Percentiles rank a stretch among this genome's conserved stretches.
phyloP scores from a whole-genome alignment of 1,140 invertebrate species.

The Musca vetustissima region DNA sequence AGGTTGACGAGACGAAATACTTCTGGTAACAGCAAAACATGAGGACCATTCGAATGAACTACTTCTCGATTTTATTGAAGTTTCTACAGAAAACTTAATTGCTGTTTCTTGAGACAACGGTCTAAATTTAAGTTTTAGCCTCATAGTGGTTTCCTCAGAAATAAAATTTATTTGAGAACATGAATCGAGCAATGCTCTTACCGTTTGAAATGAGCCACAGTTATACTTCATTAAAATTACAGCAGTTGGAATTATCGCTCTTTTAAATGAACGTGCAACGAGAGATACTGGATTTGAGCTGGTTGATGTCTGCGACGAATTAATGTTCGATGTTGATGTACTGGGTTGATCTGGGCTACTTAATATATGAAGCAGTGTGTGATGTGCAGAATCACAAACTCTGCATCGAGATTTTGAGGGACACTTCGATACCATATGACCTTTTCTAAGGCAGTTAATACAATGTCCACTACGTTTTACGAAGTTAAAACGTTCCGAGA shows the following conservation, averaged over 20 bases:
- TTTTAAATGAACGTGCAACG: background rate
- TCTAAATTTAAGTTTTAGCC: background rate
- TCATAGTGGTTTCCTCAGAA: conserved; percentile 17
- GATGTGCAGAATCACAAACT: background rate
- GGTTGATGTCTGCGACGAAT: too few relatives aligned
- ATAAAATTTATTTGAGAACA: conserved; percentile 27
- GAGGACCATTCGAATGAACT: too few relatives aligned
- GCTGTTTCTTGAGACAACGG: background rate
- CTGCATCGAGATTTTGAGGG: background rate
- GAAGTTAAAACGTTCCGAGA: too few relatives aligned
- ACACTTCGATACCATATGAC: conserved; percentile 6
- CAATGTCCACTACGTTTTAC: background rate
- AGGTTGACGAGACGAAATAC: conserved; percentile 6
- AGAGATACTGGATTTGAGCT: background rate
- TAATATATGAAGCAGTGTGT: background rate
- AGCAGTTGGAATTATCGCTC: conserved; percentile 24
- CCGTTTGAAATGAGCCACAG: conserved; percentile 11
- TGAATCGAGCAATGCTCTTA: conserved; percentile 26
- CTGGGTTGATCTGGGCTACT: background rate
- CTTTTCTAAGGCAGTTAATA: conserved; percentile 13
- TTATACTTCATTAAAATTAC: conserved; percentile 24
- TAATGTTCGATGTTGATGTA: background rate
- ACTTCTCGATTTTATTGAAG: too few relatives aligned
- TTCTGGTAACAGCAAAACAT: background rate
- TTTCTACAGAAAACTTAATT: background rate